Conservation (phyloP, 2,888 invertebrate species). For the Salticus scenicus region DNA sequence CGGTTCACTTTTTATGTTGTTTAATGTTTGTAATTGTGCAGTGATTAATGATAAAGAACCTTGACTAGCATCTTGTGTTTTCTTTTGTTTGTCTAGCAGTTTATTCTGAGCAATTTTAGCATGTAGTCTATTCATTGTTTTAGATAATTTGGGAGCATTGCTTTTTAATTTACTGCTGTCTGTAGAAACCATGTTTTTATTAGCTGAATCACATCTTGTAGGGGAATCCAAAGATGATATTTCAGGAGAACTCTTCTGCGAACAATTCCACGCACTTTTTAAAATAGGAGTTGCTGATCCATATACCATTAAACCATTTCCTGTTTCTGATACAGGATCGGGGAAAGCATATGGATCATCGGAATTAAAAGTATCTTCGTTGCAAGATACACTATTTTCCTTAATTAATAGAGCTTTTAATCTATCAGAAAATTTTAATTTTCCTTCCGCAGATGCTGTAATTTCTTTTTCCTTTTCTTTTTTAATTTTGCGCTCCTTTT, state of each 20-base stretch:
- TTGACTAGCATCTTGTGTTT: conserved; percentile 72
- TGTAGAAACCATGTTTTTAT: conserved; percentile 38
- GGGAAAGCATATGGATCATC: conserved; percentile 78
- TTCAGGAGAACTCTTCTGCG: conserved; percentile 58
- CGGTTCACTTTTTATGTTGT: conserved; percentile 47
- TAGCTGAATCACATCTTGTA: conserved; percentile 26
- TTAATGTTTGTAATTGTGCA: conserved; percentile 36
- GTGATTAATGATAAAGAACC: conserved; percentile 38
- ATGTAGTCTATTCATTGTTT: conserved; percentile 76
- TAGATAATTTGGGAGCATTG: conserved; percentile 72
- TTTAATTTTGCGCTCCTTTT: conserved; percentile 74
- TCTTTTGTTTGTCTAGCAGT: conserved; percentile 76
- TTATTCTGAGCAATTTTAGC: conserved; percentile 77
- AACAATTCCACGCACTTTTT: conserved; percentile 63
- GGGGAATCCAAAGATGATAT: conserved; percentile 46
- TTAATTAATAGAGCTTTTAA: conserved; percentile 75
- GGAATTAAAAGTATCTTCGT: conserved; percentile 72
- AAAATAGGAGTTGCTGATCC: conserved; percentile 55
- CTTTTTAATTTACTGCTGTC: conserved; percentile 58
- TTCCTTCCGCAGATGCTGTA: conserved; percentile 75
- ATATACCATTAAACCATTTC: conserved; percentile 53
- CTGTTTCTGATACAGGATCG: conserved; percentile 73
- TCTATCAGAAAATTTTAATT: conserved; percentile 78
- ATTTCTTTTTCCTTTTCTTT: conserved; percentile 71
- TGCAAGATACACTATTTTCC: conserved; percentile 73